phyloP scores from a whole-genome alignment of 2,113 vertebrate species.

The Pollimyrus isidori region DNA sequence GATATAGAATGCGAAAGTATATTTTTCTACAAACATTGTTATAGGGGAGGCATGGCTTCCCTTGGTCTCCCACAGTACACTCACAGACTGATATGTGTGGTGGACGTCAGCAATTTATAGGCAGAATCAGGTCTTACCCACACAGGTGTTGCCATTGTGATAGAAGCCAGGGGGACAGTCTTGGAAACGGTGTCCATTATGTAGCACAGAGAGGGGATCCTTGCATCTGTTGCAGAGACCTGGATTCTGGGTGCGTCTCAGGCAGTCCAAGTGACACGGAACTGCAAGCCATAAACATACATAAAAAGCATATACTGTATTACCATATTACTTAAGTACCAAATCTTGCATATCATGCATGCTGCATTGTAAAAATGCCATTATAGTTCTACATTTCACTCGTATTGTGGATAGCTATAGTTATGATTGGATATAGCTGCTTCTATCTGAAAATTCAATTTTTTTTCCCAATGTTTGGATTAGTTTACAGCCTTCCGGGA shows the following conservation, averaged over 20 bases:
- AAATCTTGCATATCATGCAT: neutral
- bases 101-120: neutral
- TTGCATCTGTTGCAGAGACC: conserved; percentile 64
- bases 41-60: neutral
- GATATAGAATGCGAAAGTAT: too few relatives aligned
- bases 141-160: conserved; percentile 52
- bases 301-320: neutral
- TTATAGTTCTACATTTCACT: too few relatives aligned
- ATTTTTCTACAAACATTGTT: neutral
- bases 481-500: neutral
- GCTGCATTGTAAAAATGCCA: too few relatives aligned
- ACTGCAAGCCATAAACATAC: conserved; percentile 43
- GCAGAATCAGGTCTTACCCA: conserved; percentile 52
- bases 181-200: conserved; percentile 60
- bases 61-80: neutral
- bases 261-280: conserved; percentile 64
- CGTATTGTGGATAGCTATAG: too few relatives aligned
- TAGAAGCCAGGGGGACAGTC: conserved; percentile 63
- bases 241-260: conserved; percentile 60
- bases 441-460: neutral
- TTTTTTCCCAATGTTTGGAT: neutral
- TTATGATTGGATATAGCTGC: neutral
- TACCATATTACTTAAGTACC: neutral
- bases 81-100: neutral
- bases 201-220: conserved; percentile 53